phyloP scores from a whole-genome alignment of 2,888 invertebrate species.

The Tenodera sinensis region DNA sequence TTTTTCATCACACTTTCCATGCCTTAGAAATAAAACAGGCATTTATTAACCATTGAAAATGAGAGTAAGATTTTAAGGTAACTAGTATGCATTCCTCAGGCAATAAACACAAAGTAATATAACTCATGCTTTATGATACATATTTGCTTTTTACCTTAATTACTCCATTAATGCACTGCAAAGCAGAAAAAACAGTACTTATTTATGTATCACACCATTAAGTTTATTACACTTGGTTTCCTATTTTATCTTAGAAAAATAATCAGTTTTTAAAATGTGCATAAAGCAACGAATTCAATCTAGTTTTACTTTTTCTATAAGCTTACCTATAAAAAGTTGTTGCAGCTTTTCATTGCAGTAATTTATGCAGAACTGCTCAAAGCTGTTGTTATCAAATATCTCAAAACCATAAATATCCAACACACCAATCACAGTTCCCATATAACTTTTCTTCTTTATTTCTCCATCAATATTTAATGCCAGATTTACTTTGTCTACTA shows the following conservation, averaged over 20 bases:
- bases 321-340: slow-evolving; percentile 88
- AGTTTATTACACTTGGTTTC: too few relatives aligned
- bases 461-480: slow-evolving; percentile 70
- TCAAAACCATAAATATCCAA: slow-evolving; percentile 99
- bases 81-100: not conserved
- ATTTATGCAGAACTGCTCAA: slow-evolving; percentile 98
- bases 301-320: not conserved
- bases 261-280: not conserved
- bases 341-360: slow-evolving; percentile 98
- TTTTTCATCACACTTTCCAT: not conserved
- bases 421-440: slow-evolving; percentile 85
- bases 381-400: slow-evolving; percentile 94
- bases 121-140: not conserved
- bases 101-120: not conserved
- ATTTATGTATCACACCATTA: too few relatives aligned
- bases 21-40: not conserved
- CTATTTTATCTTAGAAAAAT: not conserved
- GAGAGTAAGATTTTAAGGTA: not conserved
- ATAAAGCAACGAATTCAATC: not conserved
- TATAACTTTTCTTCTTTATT: slow-evolving; percentile 49
- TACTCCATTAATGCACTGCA: not conserved
- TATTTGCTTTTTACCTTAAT: not conserved
- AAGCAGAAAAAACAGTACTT: not conserved
- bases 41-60: not conserved
- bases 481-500: slow-evolving; percentile 86